Conservation (phyloP, 2,888 invertebrate genomes). For the Pyrgus malvae region DNA sequence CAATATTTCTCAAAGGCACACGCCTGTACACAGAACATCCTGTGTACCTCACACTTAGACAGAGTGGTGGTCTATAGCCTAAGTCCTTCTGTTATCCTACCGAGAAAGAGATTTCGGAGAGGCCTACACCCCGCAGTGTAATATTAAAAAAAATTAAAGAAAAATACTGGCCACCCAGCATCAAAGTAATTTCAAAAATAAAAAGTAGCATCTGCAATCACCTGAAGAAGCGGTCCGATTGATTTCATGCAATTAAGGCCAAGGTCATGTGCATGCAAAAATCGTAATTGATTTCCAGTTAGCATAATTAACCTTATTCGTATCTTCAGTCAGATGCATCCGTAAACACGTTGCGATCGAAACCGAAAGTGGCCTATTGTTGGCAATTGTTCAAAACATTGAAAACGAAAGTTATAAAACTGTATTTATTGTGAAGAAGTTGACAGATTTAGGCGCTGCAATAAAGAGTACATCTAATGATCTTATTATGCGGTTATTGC, state of each 20-base stretch:
- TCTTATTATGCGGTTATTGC: neutral
- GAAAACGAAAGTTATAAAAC: neutral
- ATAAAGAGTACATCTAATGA: neutral
- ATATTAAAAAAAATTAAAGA: no score
- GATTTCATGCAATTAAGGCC: conserved; percentile 38
- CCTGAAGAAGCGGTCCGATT: conserved; percentile 2
- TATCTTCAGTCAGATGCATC: neutral
- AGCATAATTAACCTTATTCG: conserved; percentile 16
- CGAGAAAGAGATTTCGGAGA: no score
- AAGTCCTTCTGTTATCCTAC: no score
- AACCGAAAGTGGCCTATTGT: neutral
- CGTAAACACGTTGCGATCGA: neutral
- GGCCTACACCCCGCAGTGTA: no score
- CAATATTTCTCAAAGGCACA: no score
- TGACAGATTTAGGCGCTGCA: neutral
- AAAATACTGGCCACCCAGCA: no score
- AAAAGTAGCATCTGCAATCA: neutral
- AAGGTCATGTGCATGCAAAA: conserved; percentile 36
- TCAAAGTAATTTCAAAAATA: neutral
- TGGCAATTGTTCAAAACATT: neutral
- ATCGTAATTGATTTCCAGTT: conserved; percentile 14
- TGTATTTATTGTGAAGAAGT: neutral
- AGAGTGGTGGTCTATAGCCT: no score
- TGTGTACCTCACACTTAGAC: no score
- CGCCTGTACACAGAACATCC: no score